phyloP scores from a whole-genome alignment of 2,888 invertebrate species.

The Meiosimyza decipiens region DNA sequence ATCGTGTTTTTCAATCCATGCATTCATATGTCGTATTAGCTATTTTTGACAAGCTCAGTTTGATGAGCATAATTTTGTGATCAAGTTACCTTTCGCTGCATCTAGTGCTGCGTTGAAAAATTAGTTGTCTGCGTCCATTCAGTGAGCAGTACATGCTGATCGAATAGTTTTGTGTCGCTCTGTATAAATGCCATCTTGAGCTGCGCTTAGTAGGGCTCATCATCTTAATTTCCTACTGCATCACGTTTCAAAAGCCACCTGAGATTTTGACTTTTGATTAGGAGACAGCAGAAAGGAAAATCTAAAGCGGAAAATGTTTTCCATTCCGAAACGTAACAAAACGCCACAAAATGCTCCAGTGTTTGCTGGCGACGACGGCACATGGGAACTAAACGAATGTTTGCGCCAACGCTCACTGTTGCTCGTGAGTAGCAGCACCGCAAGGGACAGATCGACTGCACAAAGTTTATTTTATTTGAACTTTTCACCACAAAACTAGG shows the following conservation, averaged over 20 bases:
- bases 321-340: not conserved
- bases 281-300: conserved; percentile 26
- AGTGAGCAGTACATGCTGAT: too few relatives aligned
- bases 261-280: conserved; percentile 61
- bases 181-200: not conserved
- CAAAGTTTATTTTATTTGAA: conserved; percentile 14
- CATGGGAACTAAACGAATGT: conserved; percentile 9
- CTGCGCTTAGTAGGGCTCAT: conserved; percentile 26
- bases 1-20: conserved; percentile 41
- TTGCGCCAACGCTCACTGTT: conserved; percentile 15
- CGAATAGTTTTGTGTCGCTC: too few relatives aligned
- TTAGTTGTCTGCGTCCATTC: too few relatives aligned
- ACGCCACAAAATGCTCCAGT: not conserved
- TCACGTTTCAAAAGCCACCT: conserved; percentile 58
- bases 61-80: too few relatives aligned
- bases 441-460: conserved; percentile 17
- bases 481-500: not conserved
- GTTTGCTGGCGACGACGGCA: not conserved
- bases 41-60: too few relatives aligned
- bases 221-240: conserved; percentile 63
- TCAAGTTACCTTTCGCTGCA: too few relatives aligned
- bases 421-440: not conserved
- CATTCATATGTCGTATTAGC: too few relatives aligned
- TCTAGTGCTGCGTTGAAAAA: too few relatives aligned
- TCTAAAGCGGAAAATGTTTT: conserved; percentile 21